Evolutionary conservation across 2,888 invertebrate species (phyloP).

Genomic region (Allygus modestus): DNA sequence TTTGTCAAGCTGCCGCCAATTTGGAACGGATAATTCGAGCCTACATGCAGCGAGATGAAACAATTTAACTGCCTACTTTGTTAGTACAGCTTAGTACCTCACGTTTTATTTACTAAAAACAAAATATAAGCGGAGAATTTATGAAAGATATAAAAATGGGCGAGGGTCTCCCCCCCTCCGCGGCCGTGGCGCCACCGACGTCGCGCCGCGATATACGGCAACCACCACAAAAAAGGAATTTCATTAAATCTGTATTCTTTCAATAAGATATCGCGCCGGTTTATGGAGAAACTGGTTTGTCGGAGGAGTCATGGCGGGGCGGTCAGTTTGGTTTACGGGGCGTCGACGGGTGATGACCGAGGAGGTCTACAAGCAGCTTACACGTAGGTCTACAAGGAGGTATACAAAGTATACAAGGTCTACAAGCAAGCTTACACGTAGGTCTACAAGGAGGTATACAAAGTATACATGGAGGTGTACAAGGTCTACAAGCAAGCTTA

Average conservation of each 20-base stretch:
- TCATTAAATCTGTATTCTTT: conserved; percentile 58
- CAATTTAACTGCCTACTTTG: conserved; percentile 24
- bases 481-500: too few species aligned
- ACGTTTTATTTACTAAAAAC: conserved; percentile 47
- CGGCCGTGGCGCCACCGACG: conserved; percentile 34
- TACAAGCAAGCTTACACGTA: neutral
- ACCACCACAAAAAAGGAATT: conserved; percentile 56
- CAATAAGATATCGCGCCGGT: conserved; percentile 57
- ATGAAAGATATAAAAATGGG: conserved; percentile 52
- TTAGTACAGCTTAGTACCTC: conserved; percentile 24
- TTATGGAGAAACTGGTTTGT: conserved; percentile 52
- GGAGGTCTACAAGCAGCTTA: too few species aligned
- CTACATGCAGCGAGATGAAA: neutral
- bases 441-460: too few species aligned
- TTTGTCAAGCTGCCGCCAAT: neutral
- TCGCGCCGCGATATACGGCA: conserved; percentile 26
- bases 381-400: neutral
- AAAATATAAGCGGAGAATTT: conserved; percentile 47
- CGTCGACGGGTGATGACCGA: neutral
- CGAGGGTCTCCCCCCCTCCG: conserved; percentile 1
- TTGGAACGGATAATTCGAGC: neutral
- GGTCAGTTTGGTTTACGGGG: neutral
- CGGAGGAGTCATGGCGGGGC: neutral
- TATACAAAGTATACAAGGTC: neutral
- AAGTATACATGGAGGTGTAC: too few species aligned